Evolutionary conservation across 2,888 invertebrate species (phyloP), one percentile per base, ranked within the genome.

Genomic region (Ichneumon xanthorius): DNA sequence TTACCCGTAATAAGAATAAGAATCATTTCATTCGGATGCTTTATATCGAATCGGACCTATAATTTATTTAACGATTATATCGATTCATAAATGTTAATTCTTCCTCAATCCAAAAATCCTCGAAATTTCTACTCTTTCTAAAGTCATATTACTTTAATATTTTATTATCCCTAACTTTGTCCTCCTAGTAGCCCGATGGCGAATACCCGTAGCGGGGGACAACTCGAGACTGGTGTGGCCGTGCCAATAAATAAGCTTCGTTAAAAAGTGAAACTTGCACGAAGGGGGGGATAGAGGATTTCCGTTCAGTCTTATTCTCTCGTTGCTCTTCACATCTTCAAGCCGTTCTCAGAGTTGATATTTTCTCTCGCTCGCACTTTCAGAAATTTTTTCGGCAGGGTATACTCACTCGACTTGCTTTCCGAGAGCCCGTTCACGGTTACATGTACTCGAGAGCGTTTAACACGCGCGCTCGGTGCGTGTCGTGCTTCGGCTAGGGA

Each of bases 201-300:
- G 26, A 58, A 68, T 61, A 73, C 26, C 16, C n/a, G 26, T 16
- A 33, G 40, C 16, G 45, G 55, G 9, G 40, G 40, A 58, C 40
- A 67, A 67, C 37, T 63, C 45, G 75, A 71, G 53, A 82, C 77
- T 79, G 73, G 76, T 77, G 80, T 77, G 75, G 70, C 80, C 40
- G 70, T 67, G 82, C 85, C 87, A 81, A 88, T 88, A 88, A 88
- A 88, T 88, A 86, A 86, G 87, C 86, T 87, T 88, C 88, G 86
- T 88, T 88, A 87, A 87, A 88, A 87, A 87, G 80, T 83, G 80
- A 81, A 86, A 81, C 79, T 85, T 85, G 82, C 86, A 86, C 85
- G 85, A 80, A 79, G 80, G 80, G 82, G 82, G 76, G 76, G 67
- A 55, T 65, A 72, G 72, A 81, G 71, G 75, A 85, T 82, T 79